Evolutionary conservation across 64 coral and sea anemone species (phyloP).

Genomic region (Pachyseris speciosa): DNA sequence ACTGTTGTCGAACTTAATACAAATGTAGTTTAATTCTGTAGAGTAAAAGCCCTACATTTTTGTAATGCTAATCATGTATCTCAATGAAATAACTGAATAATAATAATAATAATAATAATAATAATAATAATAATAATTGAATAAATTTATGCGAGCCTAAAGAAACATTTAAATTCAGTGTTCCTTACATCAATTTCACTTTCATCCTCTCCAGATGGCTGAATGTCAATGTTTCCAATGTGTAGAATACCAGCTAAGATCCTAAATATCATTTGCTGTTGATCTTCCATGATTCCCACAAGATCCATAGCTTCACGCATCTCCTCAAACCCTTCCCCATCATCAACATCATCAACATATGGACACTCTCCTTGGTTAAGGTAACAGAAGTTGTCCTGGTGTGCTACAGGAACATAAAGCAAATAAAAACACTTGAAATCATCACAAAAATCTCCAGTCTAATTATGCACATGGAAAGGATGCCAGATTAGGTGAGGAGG

Average conservation of each 20-base stretch:
- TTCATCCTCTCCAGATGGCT: slow-evolving; percentile 82
- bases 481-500: too few species aligned
- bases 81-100: too few species aligned
- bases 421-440: background rate
- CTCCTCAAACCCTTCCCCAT: slow-evolving; percentile 90
- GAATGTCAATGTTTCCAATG: slow-evolving; percentile 93
- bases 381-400: slow-evolving; percentile 89
- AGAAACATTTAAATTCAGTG: background rate
- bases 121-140: too few species aligned
- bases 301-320: slow-evolving; percentile 90
- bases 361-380: slow-evolving; percentile 95
- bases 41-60: too few species aligned
- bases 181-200: slow-evolving; percentile 57
- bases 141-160: too few species aligned
- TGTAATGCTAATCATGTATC: too few species aligned
- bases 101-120: too few species aligned
- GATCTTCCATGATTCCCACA: slow-evolving; percentile 89
- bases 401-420: slow-evolving; percentile 41
- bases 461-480: too few species aligned
- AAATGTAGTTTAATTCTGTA: too few species aligned
- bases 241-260: slow-evolving; percentile 92
- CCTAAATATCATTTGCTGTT: slow-evolving; percentile 93
- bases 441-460: too few species aligned
- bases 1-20: too few species aligned
- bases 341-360: slow-evolving; percentile 85